These are phyloP conservation scores for Saccostrea glomerata DNA, from an alignment of 1,140 invertebrate species.

Conservation along the genomic window DNA sequence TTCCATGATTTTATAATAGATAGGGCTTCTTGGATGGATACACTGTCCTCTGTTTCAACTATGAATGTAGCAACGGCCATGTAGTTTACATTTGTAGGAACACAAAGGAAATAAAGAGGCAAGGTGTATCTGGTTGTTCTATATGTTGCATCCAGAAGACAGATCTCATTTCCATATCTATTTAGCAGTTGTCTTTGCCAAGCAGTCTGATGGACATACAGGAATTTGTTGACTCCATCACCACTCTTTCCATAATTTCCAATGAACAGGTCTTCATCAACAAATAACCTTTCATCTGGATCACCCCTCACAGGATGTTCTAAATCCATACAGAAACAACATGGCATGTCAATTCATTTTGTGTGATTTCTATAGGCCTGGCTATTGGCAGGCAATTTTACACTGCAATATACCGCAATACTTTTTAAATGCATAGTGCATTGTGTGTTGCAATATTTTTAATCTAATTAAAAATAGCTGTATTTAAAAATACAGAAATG, in stretches of 20 bases:
- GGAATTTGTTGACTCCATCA: constrained; percentile 25
- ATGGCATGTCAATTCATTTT: neutral
- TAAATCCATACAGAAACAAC: neutral
- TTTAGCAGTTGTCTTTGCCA: constrained; percentile 25
- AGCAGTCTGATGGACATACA: constrained; percentile 43
- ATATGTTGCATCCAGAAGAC: constrained; percentile 49
- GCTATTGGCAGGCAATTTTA: no score
- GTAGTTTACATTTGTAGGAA: constrained; percentile 39
- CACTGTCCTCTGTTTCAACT: constrained; percentile 43
- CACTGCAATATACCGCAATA: no score
- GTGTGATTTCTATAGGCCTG: neutral
- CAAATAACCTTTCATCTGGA: constrained; percentile 7
- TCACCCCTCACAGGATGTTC: neutral
- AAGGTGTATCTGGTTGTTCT: constrained; percentile 49
- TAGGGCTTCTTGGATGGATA: constrained; percentile 35
- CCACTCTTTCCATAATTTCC: neutral
- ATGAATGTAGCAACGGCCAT: constrained; percentile 47
- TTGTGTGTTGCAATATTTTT: no score
- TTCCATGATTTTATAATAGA: constrained; percentile 43
- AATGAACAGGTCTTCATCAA: neutral
- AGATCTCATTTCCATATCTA: constrained; percentile 46
- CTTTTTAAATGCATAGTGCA: no score
- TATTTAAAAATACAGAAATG: no score
- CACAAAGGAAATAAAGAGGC: constrained; percentile 51
- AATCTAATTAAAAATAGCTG: no score